Percentiles rank a stretch among this genome's conserved stretches.
Evolutionary conservation across 2,113 vertebrate genomes (phyloP).

Genomic region (Felis chaus): DNA sequence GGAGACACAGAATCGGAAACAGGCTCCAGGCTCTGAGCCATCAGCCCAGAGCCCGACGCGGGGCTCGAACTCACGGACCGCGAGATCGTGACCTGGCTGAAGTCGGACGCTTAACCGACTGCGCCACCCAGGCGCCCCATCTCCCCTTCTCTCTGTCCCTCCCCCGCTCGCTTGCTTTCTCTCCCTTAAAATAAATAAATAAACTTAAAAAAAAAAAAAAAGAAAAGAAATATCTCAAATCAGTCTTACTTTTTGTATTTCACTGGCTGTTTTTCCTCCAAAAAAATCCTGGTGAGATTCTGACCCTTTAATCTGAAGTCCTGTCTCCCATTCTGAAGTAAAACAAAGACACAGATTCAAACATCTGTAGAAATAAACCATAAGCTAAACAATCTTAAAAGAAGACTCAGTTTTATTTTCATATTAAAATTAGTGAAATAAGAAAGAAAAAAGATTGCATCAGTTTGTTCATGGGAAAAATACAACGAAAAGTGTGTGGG

Average conservation of each 20-base stretch:
- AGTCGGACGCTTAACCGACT: too few relatives aligned
- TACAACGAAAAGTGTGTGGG: background rate
- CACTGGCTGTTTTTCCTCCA: conserved; percentile 14
- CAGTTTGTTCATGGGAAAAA: background rate
- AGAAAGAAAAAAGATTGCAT: background rate
- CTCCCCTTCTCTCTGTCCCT: too few relatives aligned
- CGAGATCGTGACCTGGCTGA: too few relatives aligned
- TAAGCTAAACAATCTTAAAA: background rate
- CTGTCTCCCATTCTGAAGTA: background rate
- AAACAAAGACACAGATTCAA: background rate
- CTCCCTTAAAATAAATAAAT: too few relatives aligned
- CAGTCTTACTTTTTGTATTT: conserved; percentile 45
- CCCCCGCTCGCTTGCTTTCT: too few relatives aligned
- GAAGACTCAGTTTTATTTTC: background rate
- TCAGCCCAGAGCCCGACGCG: too few relatives aligned
- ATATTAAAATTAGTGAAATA: background rate
- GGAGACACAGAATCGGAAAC: too few relatives aligned
- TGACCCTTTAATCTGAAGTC: background rate
- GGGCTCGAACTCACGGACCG: too few relatives aligned
- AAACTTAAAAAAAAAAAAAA: too few relatives aligned
- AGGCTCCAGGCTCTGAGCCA: too few relatives aligned
- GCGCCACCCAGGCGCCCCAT: too few relatives aligned
- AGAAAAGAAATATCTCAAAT: background rate
- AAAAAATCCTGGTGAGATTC: background rate
- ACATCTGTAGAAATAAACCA: background rate